Percentiles rank a stretch among this genome's conserved stretches.
Conservation (phyloP, 2,888 invertebrate species). For the Brachypterus glaber region DNA sequence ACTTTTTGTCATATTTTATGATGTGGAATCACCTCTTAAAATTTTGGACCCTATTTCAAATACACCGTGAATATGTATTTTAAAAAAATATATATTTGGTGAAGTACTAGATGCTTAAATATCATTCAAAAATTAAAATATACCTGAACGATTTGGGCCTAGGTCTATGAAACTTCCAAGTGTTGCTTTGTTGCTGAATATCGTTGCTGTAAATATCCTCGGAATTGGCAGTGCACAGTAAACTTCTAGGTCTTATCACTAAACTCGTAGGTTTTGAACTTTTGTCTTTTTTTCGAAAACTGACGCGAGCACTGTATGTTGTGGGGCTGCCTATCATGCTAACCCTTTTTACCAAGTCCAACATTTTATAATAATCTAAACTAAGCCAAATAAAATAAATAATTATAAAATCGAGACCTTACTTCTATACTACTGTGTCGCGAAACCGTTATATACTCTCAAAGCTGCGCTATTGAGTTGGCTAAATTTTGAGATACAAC, state of each 20-base stretch:
- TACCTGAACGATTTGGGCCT: constrained; percentile 37
- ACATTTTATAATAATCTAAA: constrained; percentile 27
- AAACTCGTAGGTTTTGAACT: constrained; percentile 24
- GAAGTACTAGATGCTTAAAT: too few relatives aligned
- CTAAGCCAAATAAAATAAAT: too few relatives aligned
- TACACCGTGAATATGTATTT: background rate
- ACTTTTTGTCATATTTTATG: too few relatives aligned
- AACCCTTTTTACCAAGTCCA: constrained; percentile 31
- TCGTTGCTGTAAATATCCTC: constrained; percentile 31
- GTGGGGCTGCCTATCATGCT: constrained; percentile 27
- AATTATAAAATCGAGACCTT: too few relatives aligned
- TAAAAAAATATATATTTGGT: background rate
- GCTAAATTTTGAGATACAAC: too few relatives aligned
- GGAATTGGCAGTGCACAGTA: constrained; percentile 30
- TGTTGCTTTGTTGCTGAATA: constrained; percentile 36
- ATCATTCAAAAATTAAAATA: too few relatives aligned
- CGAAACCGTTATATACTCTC: too few relatives aligned
- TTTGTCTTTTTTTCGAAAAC: constrained; percentile 30
- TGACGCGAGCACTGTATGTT: constrained; percentile 25
- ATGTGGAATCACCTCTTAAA: too few relatives aligned
- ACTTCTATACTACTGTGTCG: too few relatives aligned
- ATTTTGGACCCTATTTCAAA: too few relatives aligned
- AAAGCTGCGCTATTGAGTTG: too few relatives aligned
- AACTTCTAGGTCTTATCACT: constrained; percentile 35
- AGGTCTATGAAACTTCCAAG: constrained; percentile 39